Evolutionary conservation across 1,140 invertebrate genomes (phyloP), one percentile per base, ranked within the genome.

Genomic region (Druon quercuslanigerum): DNA sequence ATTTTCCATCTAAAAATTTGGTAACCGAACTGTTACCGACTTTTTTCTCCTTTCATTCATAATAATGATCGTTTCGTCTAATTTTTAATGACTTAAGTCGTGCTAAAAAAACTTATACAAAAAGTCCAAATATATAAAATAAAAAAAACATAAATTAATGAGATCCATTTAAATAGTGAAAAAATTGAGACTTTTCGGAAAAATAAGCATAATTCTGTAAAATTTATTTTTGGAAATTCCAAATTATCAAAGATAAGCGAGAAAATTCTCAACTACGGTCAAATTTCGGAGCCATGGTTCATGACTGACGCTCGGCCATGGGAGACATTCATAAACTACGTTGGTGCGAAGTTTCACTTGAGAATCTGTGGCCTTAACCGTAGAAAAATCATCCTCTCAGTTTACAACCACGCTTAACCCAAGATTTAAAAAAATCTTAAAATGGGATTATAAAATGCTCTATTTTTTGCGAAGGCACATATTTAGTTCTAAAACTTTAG

Each of bases 311-410:
- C 86, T 71, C 51, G 11, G 33, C 74, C 12, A 74, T 73, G 60
- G 60, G 51, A 79, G 52, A 70, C 52, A 82, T 82, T 83, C 73
- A 78, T 83, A 84, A 87, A 83, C 84, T 91, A 91, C 85, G 87
- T 88, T 87, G 75, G 60, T 52, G 20, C 71, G 88, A 75, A 74
- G 17, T 8, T 14, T 8, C 14, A 73, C 19, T 17, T 71, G 40
- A 74, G 81, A 88, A 85, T 88, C 74, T 90, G 52, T 90, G 79
- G 83, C 12, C 76, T 88, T 91, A 90, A 83, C 81, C 52, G 9
- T 8, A 12, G 0, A 52, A 84, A 89, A 89, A 89, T 46, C 56
- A 75, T 90, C 82, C 60, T 40, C 19, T 40, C 60, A 40, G 60
- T 66, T 46, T 66, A 66, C 33, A 66, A 33, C 20, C 60, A 66